Base-by-base conservation (phyloP, 2,113 vertebrate species). In the Cebidichthys violaceus region DNA sequence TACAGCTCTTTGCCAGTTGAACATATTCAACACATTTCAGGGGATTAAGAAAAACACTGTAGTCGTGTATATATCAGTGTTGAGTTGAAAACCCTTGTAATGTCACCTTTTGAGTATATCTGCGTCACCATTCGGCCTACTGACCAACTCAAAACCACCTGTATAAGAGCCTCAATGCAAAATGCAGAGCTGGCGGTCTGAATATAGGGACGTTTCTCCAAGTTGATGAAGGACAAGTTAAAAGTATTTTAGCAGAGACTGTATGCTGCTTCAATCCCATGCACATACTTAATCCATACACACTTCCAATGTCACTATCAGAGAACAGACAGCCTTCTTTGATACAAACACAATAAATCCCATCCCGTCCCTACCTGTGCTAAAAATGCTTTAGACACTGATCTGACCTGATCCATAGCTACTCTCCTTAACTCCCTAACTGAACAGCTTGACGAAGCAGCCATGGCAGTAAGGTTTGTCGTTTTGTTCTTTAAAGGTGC, bases 401-500 rank as follows among this genome's bases (percentile, higher is more conserved):
- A 9, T 82, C 50, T 57, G 27, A 75, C 13, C 76, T 54, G 68
- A 83, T 72, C 52, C 66, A 64, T 52, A 15, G 2, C 29, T 57
- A 3, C 39, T n/a, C 35, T 64, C 29, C n/a, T 20, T 27, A 0
- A 13, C 74, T 68, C 74, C 62, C 94, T 98, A 99, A 93, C 97
- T 99, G 95, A 99, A 99, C 92, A 99, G 97, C 93, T 99, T 99
- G 91, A 99, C 77, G 80, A 99, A 99, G 96, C 98, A 99, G 94
- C 96, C 96, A 89, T 99, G 98, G 89, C 98, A 99, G 95, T 99
- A 99, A 22, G 98, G 98, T 92, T 99, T 99, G 95, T 99, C 97
- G 0, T 99, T 99, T 88, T 99, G 98, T 95, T 99, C 98, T 93
- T 99, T 99, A 93, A 99, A 99, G 89, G 98, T 99, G 93, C 98